Evolutionary conservation across 2,888 invertebrate species (phyloP), one percentile per base, ranked within the genome.

Genomic region (Acleris emargana): DNA sequence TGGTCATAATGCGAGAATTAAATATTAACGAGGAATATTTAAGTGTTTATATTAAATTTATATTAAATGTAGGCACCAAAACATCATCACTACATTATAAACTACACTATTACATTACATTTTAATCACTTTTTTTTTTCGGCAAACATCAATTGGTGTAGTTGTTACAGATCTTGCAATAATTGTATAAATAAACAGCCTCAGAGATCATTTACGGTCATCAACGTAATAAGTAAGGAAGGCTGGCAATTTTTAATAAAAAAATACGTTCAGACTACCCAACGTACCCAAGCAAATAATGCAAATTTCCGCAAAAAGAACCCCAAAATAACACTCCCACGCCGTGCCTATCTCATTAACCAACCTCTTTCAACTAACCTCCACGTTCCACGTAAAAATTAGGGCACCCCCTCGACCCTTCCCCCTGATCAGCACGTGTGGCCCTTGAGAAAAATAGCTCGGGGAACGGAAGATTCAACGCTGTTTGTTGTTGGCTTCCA

Each of bases 401-500:
- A 88, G 91, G 89, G 78, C 88, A 88, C 73, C 80, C 79, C 75
- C 71, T 63, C 69, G 67, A 58, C 72, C 74, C 76, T 51, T 69
- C 70, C 73, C 68, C 67, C 72, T 72, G 76, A 73, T 71, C 81
- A 73, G 75, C 81, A 81, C 80, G 80, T 77, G 77, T 76, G 84
- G 81, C 91, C 90, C 89, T 91, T 91, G 91, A 91, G 91, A 90
- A 91, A 91, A 91, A 91, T 90, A 87, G 89, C 88, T 87, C 86
- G 87, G 82, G 88, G 89, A 89, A 89, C 86, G 83, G 85, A 82
- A 77, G 89, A 88, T 87, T 88, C 86, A 88, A 87, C 82, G 69
- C 80, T 83, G 83, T 80, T 75, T 84, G 86, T 82, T 76, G 71
- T 70, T 68, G 68, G 67, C 52, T 9, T 49, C 64, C 64, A 64